Evolutionary conservation across 2,113 vertebrate species (phyloP).

Genomic region (Pipra filicauda): DNA sequence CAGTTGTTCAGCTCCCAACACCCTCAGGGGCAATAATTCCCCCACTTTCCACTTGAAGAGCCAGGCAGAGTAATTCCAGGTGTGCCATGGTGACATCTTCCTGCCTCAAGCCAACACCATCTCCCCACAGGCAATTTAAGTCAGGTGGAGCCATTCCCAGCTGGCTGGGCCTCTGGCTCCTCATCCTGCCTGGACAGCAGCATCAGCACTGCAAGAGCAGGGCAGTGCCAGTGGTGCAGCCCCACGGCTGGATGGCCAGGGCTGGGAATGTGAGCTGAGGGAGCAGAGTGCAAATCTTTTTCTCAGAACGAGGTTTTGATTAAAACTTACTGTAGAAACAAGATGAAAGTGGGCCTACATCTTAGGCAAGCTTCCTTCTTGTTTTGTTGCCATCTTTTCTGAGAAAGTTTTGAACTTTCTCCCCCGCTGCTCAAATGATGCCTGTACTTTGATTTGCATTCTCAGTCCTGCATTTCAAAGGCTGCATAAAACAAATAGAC

Average conservation of each 20-base stretch:
- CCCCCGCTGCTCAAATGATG: background rate
- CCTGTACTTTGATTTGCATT: background rate
- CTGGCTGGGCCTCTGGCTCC: fast-evolving
- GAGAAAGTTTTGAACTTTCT: background rate
- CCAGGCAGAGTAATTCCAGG: fast-evolving
- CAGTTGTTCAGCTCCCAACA: background rate
- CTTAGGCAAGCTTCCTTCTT: background rate
- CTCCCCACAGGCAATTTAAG: background rate
- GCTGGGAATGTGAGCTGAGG: background rate
- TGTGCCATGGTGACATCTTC: background rate
- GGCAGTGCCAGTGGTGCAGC: fast-evolving
- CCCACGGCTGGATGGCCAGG: no score
- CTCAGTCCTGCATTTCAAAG: background rate
- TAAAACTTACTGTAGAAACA: background rate
- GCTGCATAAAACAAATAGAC: background rate
- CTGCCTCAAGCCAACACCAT: background rate
- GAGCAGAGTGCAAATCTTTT: background rate
- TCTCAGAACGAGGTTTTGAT: background rate
- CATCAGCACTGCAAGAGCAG: fast-evolving
- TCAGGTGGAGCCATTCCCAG: background rate
- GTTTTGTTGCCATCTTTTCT: background rate
- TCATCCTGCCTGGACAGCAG: background rate
- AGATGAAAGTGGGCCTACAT: background rate
- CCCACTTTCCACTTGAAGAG: background rate
- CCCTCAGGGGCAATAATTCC: background rate